Percentiles rank a stretch among this genome's conserved stretches.
Evolutionary conservation across 2,888 invertebrate genomes (phyloP).

Genomic region (Sicus ferrugineus): DNA sequence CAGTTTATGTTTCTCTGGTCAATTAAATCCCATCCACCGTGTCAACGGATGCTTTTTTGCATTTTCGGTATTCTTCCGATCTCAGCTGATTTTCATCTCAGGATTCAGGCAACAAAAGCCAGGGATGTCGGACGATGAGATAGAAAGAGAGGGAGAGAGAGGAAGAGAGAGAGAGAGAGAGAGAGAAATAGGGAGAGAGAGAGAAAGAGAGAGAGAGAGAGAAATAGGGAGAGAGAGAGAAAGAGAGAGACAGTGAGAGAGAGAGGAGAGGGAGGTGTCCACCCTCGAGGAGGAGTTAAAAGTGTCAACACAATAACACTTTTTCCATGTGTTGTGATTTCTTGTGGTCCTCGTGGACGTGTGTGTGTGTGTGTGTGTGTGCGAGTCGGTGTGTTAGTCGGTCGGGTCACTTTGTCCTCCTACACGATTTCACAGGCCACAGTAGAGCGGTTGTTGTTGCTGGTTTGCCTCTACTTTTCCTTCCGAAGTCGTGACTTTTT

Average conservation of each 20-base stretch:
- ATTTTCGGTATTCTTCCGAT: slow-evolving; percentile 11
- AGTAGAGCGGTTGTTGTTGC: neutral
- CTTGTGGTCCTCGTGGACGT: neutral
- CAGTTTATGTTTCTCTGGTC: slow-evolving; percentile 62
- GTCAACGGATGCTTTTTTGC: slow-evolving; percentile 32
- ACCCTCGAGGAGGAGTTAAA: slow-evolving; percentile 11
- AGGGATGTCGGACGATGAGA: neutral
- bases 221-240: neutral
- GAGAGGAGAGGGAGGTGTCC: neutral
- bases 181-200: neutral
- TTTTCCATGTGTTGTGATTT: slow-evolving; percentile 20
- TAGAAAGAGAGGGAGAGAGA: neutral
- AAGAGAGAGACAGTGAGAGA: neutral
- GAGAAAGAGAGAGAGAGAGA: neutral
- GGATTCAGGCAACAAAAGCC: neutral
- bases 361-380: slow-evolving; percentile 19
- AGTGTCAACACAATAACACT: slow-evolving; percentile 35
- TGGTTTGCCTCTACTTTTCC: slow-evolving; percentile 2
- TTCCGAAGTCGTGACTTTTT: slow-evolving; percentile 20
- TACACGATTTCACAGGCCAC: slow-evolving; percentile 35
- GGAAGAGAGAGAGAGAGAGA: too few species aligned
- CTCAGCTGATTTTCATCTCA: neutral
- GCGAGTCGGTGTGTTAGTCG: slow-evolving; percentile 27
- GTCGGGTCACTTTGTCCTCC: slow-evolving; percentile 42
- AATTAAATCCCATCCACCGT: slow-evolving; percentile 59